Base-by-base conservation (phyloP, 37 sponge, comb jelly and placozoan species). In the Crambe crambe region DNA sequence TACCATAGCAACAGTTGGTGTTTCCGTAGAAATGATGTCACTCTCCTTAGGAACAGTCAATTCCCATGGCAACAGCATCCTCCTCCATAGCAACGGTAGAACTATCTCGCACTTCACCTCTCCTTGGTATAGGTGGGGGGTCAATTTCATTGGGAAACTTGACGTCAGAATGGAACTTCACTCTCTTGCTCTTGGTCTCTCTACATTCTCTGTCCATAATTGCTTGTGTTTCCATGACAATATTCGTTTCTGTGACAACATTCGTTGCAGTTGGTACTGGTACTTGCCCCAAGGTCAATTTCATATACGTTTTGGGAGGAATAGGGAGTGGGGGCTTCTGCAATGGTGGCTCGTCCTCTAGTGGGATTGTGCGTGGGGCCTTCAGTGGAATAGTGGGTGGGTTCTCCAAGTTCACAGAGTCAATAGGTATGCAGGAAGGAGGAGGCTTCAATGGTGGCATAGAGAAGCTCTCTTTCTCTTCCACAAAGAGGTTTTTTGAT, bases 401-500 rank as follows among this genome's bases (percentile, higher is more conserved):
- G 43, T 1, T 38, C 43, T 40, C 27, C n/a, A n/a, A n/a, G n/a
- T n/a, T n/a, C n/a, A n/a, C n/a, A n/a, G n/a, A n/a, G n/a, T n/a
- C n/a, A n/a, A n/a, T n/a, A 40, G 23, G 23, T 17, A n/a, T 41
- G 39, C 9, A 12, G 1, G 37, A 12, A 12, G 37, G 22, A 2
- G 9, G 37, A 18, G n/a, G 42, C n/a, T 40, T 3, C 43, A 23
- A 41, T 10, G 26, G 26, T 29, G 71, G 71, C 6, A 70, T 70
- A 42, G 39, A 40, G 71, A 40, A 70, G 2, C 1, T 26, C 12
- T 40, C 71, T 18, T 41, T 41, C 39, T 70, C 43, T 22, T 70
- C 71, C 12, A 70, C 43, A 40, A 70, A 70, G 71, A 70, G 17
- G 43, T 70, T 70, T n/a, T n/a, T n/a, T n/a, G n/a, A n/a, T n/a